Percentiles rank a stretch among this genome's conserved stretches.
These are phyloP conservation scores for Chlorocebus sabaeus DNA, from an alignment of 2,113 vertebrate species.

Conservation along the genomic window DNA sequence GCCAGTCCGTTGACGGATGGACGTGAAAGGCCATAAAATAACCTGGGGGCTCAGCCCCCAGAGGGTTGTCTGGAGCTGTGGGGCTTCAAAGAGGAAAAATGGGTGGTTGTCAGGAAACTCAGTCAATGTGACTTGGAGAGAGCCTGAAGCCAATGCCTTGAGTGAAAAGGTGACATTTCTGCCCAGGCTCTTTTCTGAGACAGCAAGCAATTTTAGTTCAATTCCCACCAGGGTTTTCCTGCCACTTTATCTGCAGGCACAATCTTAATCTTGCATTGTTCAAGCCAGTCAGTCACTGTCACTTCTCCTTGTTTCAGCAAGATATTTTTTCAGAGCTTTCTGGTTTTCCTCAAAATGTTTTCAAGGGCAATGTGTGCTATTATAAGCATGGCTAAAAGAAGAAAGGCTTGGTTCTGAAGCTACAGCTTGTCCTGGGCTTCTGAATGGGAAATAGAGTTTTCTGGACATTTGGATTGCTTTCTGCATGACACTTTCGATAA, in stretches of 20 bases:
- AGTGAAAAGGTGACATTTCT: constrained; percentile 71
- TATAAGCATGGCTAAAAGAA: neutral
- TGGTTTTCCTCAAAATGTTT: constrained; percentile 49
- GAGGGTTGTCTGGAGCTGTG: neutral
- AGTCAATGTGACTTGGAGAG: constrained; percentile 40
- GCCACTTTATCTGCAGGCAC: constrained; percentile 41
- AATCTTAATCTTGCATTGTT: constrained; percentile 70
- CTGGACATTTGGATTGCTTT: neutral
- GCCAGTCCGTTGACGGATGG: neutral
- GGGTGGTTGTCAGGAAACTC: neutral
- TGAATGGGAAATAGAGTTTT: neutral
- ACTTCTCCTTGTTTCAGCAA: constrained; percentile 60
- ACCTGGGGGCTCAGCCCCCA: neutral
- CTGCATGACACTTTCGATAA: neutral
- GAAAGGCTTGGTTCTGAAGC: neutral
- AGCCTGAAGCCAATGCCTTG: constrained; percentile 36
- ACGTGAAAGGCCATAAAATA: neutral
- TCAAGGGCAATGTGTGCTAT: constrained; percentile 61
- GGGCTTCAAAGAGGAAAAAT: neutral
- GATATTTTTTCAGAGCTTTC: neutral
- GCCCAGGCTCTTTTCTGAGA: neutral
- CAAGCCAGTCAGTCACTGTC: constrained; percentile 68
- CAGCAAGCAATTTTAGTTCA: constrained; percentile 50
- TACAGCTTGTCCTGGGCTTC: neutral
- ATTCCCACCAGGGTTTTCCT: constrained; percentile 58